Base-by-base conservation (phyloP, 2,888 invertebrate species). In the Yponomeuta plumbellus region DNA sequence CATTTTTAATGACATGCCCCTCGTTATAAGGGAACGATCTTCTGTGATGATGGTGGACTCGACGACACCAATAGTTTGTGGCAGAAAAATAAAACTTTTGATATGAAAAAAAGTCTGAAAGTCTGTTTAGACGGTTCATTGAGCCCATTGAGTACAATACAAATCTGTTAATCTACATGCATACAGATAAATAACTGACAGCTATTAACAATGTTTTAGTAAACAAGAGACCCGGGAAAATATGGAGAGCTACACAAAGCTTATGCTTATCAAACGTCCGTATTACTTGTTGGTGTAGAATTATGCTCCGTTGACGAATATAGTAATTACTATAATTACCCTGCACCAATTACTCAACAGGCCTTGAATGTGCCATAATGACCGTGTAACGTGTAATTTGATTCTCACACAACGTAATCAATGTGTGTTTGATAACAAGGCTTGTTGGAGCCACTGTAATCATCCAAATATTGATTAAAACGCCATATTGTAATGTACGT, bases 1-100 rank as follows among this genome's bases (percentile, higher is more conserved):
- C 77, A 76, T 81, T 83, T 84, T 82, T 79, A 81, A 84, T 64
- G 64, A 64, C 56, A 56, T 64, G 23, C 56, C 44, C 39, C 39
- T 40, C 6, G 21, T 59, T 59, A 59, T 59, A 23, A 59, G 59
- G 21, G 22, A 58, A 59, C 22, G 59, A 52, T 52, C 44, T 52
- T 52, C 44, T 17, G 44, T 52, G 44, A 52, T 52, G 44, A 17
- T 13, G 17, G 17, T 52, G 3, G 17, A 17, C 17, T 52, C 44
- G 0, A 52, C 44, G 44, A 44, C 44, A 13, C 11, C 44, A 11
- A 44, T 11, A 44, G 6, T 4, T 44, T 44, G 13, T 11, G 10
- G 44, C 2, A 13, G 10, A 44, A 44, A 44, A 44, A 13, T 44
- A 6, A 44, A 6, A 11, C 44, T 44, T 44, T 44, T 44, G 2